Evolutionary conservation across 2,113 vertebrate genomes (phyloP).

Genomic region (Ranitomeya variabilis): DNA sequence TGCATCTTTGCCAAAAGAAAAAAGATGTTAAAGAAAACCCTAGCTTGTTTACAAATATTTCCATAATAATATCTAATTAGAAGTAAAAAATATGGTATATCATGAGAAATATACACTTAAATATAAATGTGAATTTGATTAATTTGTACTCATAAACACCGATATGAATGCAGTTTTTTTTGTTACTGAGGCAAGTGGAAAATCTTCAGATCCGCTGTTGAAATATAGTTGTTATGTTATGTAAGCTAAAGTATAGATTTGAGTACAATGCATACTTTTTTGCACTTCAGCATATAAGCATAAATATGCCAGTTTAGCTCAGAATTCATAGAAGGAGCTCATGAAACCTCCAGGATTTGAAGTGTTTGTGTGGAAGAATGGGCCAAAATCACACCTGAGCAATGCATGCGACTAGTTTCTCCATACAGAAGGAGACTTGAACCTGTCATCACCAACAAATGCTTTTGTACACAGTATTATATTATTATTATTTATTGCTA

Average conservation of each 20-base stretch:
- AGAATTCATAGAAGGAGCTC: too few species aligned
- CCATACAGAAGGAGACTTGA: too few species aligned
- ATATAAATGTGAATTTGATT: not conserved
- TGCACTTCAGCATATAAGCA: slow-evolving; percentile 17
- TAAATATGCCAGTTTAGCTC: not conserved
- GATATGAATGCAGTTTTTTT: not conserved
- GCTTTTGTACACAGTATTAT: too few species aligned
- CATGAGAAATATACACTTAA: not conserved
- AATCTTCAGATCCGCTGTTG: not conserved
- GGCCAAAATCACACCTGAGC: too few species aligned
- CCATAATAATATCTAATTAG: not conserved
- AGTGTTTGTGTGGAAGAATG: too few species aligned
- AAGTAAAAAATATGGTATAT: slow-evolving; percentile 4
- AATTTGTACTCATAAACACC: not conserved
- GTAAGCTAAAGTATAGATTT: slow-evolving; percentile 25
- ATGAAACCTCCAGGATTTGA: too few species aligned
- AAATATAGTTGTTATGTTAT: slow-evolving; percentile 2
- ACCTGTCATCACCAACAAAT: too few species aligned
- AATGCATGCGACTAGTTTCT: too few species aligned
- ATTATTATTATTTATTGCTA: too few species aligned
- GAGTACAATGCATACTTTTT: slow-evolving; percentile 15
- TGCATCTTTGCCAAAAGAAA: not conserved
- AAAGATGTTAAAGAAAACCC: not conserved
- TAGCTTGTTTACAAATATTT: not conserved
- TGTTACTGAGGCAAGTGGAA: not conserved